Percentiles rank a stretch among this genome's conserved stretches.
phyloP scores from a whole-genome alignment of 2,113 vertebrate species.

The Triplophysa siluroides region DNA sequence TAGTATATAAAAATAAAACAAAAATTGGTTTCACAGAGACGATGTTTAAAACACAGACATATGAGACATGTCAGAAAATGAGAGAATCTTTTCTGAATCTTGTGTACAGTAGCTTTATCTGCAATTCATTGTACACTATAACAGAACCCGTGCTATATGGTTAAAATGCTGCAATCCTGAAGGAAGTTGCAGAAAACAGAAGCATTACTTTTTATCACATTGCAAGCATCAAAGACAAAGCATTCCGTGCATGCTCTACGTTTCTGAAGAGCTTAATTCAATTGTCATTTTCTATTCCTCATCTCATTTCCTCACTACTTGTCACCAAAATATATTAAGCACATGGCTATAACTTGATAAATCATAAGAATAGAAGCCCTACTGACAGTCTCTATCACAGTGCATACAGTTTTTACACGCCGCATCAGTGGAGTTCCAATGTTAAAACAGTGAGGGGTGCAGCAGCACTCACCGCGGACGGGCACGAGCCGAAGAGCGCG shows the following conservation, averaged over 20 bases:
- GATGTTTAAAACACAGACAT: background rate
- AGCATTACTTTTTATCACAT: background rate
- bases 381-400: too few species aligned
- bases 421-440: background rate
- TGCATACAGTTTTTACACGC: background rate
- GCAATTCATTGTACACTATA: background rate
- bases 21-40: background rate
- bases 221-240: too few species aligned
- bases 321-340: background rate
- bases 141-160: background rate
- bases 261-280: background rate
- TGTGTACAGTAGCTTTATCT: background rate
- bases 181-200: background rate
- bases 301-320: background rate
- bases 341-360: too few species aligned
- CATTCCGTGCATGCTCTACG: background rate
- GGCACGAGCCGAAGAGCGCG: conserved; percentile 81
- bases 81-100: background rate
- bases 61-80: background rate
- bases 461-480: conserved; percentile 81
- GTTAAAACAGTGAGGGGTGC: background rate
- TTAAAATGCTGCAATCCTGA: background rate
- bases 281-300: background rate
- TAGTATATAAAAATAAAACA: background rate
- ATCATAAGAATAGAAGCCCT: too few species aligned